Evolutionary conservation across 2,113 vertebrate genomes (phyloP).

Genomic region (Grallaria varia): DNA sequence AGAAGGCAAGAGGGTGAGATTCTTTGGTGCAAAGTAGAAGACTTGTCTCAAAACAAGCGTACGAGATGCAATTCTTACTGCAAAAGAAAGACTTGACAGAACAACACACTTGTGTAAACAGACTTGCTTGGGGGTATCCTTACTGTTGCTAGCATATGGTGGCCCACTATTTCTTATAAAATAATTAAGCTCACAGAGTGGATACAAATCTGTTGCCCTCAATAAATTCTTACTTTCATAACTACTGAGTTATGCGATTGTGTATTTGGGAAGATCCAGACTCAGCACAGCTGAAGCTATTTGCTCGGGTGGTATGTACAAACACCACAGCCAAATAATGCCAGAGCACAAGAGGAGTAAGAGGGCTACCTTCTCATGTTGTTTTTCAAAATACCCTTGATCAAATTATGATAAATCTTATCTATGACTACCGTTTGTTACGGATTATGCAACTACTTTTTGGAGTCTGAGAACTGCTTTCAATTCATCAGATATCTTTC

Average conservation of each 20-base stretch:
- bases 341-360: neutral
- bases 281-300: neutral
- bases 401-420: neutral
- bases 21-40: neutral
- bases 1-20: accelerated
- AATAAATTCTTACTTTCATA: neutral
- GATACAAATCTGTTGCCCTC: neutral
- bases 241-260: neutral
- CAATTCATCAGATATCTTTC: neutral
- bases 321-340: neutral
- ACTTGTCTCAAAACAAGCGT: neutral
- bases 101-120: neutral
- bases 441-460: neutral
- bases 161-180: neutral
- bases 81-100: neutral
- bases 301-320: neutral
- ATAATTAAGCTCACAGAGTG: neutral
- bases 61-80: neutral
- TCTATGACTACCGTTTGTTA: neutral
- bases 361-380: neutral
- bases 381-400: neutral
- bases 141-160: neutral
- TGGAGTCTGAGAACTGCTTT: neutral
- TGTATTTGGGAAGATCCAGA: neutral
- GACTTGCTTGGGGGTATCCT: neutral